Evolutionary conservation across 2,888 invertebrate species (phyloP).

Genomic region (Chaetogeoica ovagalla): DNA sequence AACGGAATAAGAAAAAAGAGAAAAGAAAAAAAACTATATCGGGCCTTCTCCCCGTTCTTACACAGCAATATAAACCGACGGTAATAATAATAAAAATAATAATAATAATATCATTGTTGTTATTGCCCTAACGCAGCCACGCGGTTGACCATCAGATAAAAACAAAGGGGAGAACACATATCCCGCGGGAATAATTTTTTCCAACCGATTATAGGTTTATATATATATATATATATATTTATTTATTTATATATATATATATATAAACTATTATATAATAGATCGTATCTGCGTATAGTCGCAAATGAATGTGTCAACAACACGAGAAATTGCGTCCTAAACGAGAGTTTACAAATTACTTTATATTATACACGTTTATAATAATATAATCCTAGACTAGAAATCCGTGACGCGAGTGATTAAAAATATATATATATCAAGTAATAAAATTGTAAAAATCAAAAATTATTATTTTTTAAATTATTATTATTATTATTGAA

Average conservation of each 20-base stretch:
- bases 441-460: too few relatives aligned
- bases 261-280: slow-evolving; percentile 3
- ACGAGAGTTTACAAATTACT: background rate
- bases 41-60: too few relatives aligned
- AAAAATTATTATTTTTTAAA: too few relatives aligned
- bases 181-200: slow-evolving; percentile 23
- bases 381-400: background rate
- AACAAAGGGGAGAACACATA: slow-evolving; percentile 25
- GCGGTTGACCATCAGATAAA: slow-evolving; percentile 51
- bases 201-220: slow-evolving; percentile 37
- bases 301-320: slow-evolving; percentile 49
- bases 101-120: slow-evolving; percentile 39
- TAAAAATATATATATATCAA: too few relatives aligned
- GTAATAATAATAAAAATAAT: slow-evolving; percentile 52
- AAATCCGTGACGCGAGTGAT: background rate
- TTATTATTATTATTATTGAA: too few relatives aligned
- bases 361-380: background rate
- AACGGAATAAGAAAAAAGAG: too few relatives aligned
- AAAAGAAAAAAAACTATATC: too few relatives aligned
- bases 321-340: slow-evolving; percentile 20
- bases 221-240: background rate
- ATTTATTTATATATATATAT: too few relatives aligned
- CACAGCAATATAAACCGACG: slow-evolving; percentile 31
- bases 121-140: slow-evolving; percentile 32
- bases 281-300: slow-evolving; percentile 26